Base-by-base conservation (phyloP, 2,113 vertebrate genomes). In the Carettochelys insculpta region DNA sequence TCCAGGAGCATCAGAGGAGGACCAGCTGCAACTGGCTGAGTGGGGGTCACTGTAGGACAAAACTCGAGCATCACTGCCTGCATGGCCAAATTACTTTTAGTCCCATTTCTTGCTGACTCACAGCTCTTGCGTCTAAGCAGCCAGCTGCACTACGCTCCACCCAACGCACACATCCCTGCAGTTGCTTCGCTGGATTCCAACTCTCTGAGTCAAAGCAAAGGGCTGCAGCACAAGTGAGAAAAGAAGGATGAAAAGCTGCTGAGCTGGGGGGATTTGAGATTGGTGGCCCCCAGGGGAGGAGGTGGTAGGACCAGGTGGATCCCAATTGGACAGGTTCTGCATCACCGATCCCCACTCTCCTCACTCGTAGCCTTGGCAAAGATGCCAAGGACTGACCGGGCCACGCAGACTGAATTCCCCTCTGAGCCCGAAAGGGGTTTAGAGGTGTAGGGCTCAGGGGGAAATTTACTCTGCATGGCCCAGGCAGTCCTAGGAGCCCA, bases 1-100 rank as follows among this genome's bases (percentile, higher is more conserved):
- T 71, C n/a, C 11, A 24, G 77, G 56, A 81, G 47, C 47, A 10
- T 45, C 25, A 0, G 16, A 0, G 0, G 65, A 83, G 65, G 13
- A n/a, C 54, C 43, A 14, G 10, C n/a, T 82, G 47, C 58, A 41
- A 19, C 6, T 27, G 3, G 91, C 84, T 0, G 2, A 45, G 16
- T 0, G 0, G 19, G 1, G 85, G n/a, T 45, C 84, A 91, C 92
- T 50, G 25, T 51, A n/a, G 16, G 27, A 50, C 88, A 89, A 93
- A 29, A 73, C 71, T 38, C n/a, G 8, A 48, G 12, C 48, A 34
- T 8, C 29, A 92, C 52, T 1, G 31, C 85, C 77, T 14, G 77
- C 91, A 94, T 93, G 86, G 65, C 5, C 0, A 45, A 90, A 75
- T 80, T 56, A 80, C 53, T 20, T 79, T 94, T 22, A 22, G 56